These are phyloP conservation scores for Mormyrus proboscirostris DNA, from an alignment of 2,797 vertebrate species.

Conservation along the genomic window DNA sequence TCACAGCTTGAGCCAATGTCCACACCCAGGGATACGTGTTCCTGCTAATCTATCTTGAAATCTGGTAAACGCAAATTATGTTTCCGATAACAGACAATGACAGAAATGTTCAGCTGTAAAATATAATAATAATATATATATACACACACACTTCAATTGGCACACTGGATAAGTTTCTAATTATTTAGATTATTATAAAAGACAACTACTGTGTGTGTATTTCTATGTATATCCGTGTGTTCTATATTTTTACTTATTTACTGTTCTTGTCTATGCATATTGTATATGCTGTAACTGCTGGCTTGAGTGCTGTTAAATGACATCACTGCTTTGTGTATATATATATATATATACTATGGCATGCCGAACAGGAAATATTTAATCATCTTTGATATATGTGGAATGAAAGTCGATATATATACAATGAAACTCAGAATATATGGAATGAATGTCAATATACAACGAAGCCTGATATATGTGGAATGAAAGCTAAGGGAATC, in stretches of 20 bases:
- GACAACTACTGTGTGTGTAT: neutral
- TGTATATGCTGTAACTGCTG: neutral
- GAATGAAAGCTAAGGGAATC: no score
- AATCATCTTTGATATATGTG: no score
- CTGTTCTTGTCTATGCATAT: neutral
- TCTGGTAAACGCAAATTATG: neutral
- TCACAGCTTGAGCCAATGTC: neutral
- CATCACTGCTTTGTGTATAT: neutral
- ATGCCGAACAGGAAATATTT: no score
- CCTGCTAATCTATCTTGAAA: neutral
- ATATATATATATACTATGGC: no score
- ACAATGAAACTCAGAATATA: no score
- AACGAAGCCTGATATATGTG: no score
- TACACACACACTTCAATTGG: neutral
- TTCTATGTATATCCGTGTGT: neutral
- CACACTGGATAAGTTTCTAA: neutral
- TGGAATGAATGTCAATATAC: no score
- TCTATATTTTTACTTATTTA: neutral
- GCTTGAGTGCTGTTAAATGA: neutral
- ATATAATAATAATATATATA: neutral
- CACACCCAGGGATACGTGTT: neutral
- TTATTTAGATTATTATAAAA: neutral
- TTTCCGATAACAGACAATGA: neutral
- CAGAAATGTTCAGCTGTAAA: neutral
- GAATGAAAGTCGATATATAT: no score